Conservation (phyloP, 2,888 invertebrate species). For the Balanococcus diminutus region DNA sequence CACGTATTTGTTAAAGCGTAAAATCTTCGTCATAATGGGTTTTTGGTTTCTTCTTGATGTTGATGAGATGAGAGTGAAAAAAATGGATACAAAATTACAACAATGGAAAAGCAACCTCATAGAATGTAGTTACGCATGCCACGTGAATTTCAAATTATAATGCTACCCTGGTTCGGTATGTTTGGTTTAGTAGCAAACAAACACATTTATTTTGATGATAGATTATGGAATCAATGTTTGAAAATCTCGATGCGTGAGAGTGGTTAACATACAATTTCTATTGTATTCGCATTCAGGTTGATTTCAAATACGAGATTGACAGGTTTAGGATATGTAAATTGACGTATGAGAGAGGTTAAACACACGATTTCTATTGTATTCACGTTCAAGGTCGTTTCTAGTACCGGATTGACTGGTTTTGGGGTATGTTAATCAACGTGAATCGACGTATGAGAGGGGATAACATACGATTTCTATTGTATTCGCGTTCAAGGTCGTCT, state of each 20-base stretch:
- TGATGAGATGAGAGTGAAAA: background rate
- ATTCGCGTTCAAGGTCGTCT: no score
- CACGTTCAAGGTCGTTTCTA: no score
- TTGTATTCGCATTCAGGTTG: background rate
- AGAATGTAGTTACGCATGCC: background rate
- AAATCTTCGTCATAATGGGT: slow-evolving; percentile 9
- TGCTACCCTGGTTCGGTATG: background rate
- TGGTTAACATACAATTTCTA: background rate
- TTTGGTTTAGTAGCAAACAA: background rate
- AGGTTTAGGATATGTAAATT: no score
- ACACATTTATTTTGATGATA: no score
- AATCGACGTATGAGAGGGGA: no score
- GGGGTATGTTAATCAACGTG: no score
- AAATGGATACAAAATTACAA: background rate
- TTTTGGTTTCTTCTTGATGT: background rate
- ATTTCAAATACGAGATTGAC: no score
- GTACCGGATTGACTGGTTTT: no score
- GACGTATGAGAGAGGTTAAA: no score
- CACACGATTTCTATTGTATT: background rate
- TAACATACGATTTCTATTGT: no score
- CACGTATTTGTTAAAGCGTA: slow-evolving; percentile 14
- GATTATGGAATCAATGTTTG: no score
- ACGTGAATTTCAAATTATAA: background rate
- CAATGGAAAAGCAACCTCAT: background rate
- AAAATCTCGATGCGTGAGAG: no score